Evolutionary conservation across 2,113 vertebrate species (phyloP), one percentile per base, ranked within the genome.

Genomic region (Gobio gobio): DNA sequence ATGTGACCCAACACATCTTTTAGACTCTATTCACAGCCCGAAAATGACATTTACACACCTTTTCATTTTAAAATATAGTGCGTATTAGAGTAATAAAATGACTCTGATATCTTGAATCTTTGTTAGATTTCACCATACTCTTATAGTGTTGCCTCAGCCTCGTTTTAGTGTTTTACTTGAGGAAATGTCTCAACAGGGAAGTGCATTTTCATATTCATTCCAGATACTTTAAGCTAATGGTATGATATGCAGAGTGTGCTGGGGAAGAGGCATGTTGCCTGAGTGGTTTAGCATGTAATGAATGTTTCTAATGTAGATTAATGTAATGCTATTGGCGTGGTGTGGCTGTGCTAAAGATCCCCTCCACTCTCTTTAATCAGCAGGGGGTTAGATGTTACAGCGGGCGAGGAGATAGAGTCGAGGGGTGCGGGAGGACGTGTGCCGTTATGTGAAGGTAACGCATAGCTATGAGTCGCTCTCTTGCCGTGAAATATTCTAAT

Each of bases 351-450:
- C 92, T 92, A 91, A 92, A 92, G 93, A 93, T 94, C 93, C 94
- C 92, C 92, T 91, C 93, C 93, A 94, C 93, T 94, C 92, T 94
- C 94, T 94, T 94, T 93, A 94, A 94, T 94, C 92, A 94, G 93
- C 89, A 89, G 89, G 86, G 70, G 78, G 64, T 83, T 83, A 70
- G 49, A 83, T 72, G 49, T 70, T 83, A 72, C 49, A 56, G 64
- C 49, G 18, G 66, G 81, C 20, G 33, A 83, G 64, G 66, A 83
- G 79, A 78, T 66, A 43, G 58, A 26, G 78, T 80, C 24, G 43
- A 59, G 18, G 78, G 78, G 40, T 64, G 43, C 78, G 72, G 61
- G 51, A 78, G 61, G 40, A 70, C 18, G 68, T 90, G 92, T 83
- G 81, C 40, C 66, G 66, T 73, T 83, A 83, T 83, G 66, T 83